Evolutionary conservation across 2,113 vertebrate genomes (phyloP).

Genomic region (Protobothrops flavoviridis): DNA sequence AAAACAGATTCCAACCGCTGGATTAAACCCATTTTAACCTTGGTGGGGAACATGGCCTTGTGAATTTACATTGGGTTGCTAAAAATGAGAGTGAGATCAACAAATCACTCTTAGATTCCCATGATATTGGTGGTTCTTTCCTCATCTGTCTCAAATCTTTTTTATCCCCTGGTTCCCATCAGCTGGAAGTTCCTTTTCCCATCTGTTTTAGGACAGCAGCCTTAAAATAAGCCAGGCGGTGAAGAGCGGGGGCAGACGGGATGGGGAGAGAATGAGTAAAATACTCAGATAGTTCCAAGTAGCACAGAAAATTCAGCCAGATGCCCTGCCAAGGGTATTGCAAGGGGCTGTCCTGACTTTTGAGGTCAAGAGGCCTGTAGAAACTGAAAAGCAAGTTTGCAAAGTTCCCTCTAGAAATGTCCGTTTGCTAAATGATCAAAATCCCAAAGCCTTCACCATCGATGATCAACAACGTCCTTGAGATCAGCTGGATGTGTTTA

Average conservation of each 20-base stretch:
- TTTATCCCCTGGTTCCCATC: conserved; percentile 63
- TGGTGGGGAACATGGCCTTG: not conserved
- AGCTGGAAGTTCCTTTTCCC: conserved; percentile 58
- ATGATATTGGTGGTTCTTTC: conserved; percentile 54
- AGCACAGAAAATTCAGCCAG: not conserved
- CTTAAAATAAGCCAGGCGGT: conserved; percentile 39
- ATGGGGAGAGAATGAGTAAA: conserved; percentile 11
- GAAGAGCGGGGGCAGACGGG: not conserved
- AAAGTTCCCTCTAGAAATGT: not conserved
- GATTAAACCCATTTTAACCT: conserved; percentile 54
- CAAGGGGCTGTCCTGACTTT: not conserved
- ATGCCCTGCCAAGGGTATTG: not conserved
- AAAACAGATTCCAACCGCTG: conserved; percentile 9
- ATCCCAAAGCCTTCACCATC: not conserved
- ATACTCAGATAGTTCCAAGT: conserved; percentile 5
- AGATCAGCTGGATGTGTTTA: not conserved
- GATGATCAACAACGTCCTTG: not conserved
- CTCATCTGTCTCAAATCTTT: conserved; percentile 16
- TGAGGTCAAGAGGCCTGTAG: not conserved
- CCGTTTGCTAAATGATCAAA: not conserved
- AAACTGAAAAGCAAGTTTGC: not conserved
- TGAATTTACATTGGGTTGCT: conserved; percentile 47
- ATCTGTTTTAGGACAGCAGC: conserved; percentile 53
- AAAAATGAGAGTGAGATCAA: conserved; percentile 60
- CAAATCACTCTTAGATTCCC: conserved; percentile 61